Evolutionary conservation across 1,140 invertebrate genomes (phyloP).

Genomic region (Drosophila melanogaster): DNA sequence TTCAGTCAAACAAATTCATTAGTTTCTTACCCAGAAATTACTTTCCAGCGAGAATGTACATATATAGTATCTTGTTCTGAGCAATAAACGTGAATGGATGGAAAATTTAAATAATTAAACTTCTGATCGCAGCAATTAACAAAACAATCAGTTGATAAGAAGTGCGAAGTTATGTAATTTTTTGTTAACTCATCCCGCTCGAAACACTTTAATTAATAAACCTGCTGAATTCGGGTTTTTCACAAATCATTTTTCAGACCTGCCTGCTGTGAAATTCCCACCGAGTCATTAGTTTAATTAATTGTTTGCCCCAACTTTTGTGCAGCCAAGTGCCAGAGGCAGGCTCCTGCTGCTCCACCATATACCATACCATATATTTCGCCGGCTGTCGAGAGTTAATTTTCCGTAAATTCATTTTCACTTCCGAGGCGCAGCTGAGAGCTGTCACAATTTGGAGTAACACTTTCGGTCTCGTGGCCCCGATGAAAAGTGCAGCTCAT

Average conservation of each 20-base stretch:
- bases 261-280: conserved; percentile 41
- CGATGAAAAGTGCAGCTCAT: conserved; percentile 64
- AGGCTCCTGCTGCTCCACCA: conserved; percentile 1
- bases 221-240: conserved; percentile 34
- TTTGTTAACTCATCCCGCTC: conserved; percentile 22
- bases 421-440: conserved; percentile 40
- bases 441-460: conserved; percentile 57
- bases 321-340: conserved; percentile 31
- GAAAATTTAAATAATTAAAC: conserved; percentile 44
- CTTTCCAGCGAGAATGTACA: conserved; percentile 4
- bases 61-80: neutral
- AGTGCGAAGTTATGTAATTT: conserved; percentile 7
- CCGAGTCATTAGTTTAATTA: conserved; percentile 78
- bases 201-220: conserved; percentile 47
- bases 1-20: conserved; percentile 60
- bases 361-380: neutral
- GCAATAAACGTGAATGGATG: neutral
- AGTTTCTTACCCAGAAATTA: conserved; percentile 33
- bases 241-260: conserved; percentile 39
- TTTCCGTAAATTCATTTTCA: conserved; percentile 64
- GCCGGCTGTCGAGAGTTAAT: conserved; percentile 63
- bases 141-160: conserved; percentile 36
- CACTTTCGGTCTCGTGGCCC: conserved; percentile 35
- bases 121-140: conserved; percentile 31
- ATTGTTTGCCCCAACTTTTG: conserved; percentile 58